phyloP scores from a whole-genome alignment of 1,140 invertebrate genomes.

The Danaus melanippus region DNA sequence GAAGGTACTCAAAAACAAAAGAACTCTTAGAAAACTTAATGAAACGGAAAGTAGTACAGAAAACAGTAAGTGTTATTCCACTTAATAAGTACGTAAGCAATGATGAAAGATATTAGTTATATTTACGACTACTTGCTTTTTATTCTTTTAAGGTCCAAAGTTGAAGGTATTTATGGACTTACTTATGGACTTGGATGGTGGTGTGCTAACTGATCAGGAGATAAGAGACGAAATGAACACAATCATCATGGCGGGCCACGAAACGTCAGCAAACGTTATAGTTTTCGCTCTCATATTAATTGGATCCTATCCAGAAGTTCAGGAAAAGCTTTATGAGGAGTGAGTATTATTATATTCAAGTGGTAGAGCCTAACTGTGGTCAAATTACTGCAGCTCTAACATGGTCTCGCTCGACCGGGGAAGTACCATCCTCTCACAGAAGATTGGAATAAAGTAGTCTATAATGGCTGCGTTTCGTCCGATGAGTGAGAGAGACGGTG shows the following conservation, averaged over 20 bases:
- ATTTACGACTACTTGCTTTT: too few relatives aligned
- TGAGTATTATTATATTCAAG: constrained; percentile 17
- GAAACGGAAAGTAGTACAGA: neutral
- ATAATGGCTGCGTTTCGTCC: too few relatives aligned
- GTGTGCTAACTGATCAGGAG: constrained; percentile 21
- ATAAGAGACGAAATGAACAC: constrained; percentile 31
- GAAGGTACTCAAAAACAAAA: constrained; percentile 1
- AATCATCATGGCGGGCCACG: constrained; percentile 26
- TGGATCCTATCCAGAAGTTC: constrained; percentile 26
- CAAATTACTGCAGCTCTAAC: too few relatives aligned
- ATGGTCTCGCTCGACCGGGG: too few relatives aligned
- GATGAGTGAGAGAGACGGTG: too few relatives aligned
- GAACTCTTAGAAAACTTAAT: neutral
- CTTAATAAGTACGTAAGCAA: neutral
- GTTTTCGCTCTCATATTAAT: constrained; percentile 14
- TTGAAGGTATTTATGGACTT: constrained; percentile 19
- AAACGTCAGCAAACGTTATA: constrained; percentile 20
- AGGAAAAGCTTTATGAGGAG: constrained; percentile 29
- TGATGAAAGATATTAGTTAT: too few relatives aligned
- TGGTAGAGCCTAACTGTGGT: neutral
- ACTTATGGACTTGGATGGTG: constrained; percentile 17
- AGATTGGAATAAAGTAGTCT: too few relatives aligned
- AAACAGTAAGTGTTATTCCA: neutral
- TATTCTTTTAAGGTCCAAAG: constrained; percentile 9
- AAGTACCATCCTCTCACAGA: too few relatives aligned